Base-by-base conservation (phyloP, 2,888 invertebrate species). In the Portevinia maculata region DNA sequence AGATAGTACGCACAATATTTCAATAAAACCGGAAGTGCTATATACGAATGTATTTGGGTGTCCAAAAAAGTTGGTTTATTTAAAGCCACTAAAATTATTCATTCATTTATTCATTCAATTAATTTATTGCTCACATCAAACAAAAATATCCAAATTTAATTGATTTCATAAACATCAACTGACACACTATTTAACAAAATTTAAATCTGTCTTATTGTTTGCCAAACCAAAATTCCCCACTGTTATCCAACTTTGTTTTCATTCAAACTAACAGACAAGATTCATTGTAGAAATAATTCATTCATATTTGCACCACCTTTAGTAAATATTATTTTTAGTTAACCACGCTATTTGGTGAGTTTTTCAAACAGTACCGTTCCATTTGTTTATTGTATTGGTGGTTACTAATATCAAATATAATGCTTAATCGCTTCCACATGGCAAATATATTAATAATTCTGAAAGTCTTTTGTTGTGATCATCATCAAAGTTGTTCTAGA, bases 241-340 rank as follows among this genome's bases (percentile, higher is more conserved):
- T 9, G 44, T 30, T 44, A 17, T 44, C 8, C 5, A 32, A 59
- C 41, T 6, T 39, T 44, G 19, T 59, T 30, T 59, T 19, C 8
- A 19, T 0, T 44, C 17, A 13, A 44, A 19, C 9, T n/a, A 28
- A 44, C 15, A 9, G 57, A n/a, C 15, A 57, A 37, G 0, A 55
- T 57, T 28, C 30, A 9, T 11, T 57, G 39, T 24, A 19, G 19
- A 55, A 11, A 1, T 57, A 41, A 41, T 59, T n/a, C 44, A 30
- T 44, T 44, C 19, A 59, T n/a, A n/a, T 59, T 13, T 30, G 9
- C 44, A 44, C 9, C 44, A 44, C 7, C 11, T n/a, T 59, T 6
- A n/a, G 15, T 17, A 41, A 57, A 59, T 59, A 57, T 57, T 57
- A 39, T 57, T 57, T 57, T 57, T 24, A 55, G 34, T 1, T n/a